Evolutionary conservation across 2,888 invertebrate species (phyloP).

Genomic region (Notocelia uddmanniana): DNA sequence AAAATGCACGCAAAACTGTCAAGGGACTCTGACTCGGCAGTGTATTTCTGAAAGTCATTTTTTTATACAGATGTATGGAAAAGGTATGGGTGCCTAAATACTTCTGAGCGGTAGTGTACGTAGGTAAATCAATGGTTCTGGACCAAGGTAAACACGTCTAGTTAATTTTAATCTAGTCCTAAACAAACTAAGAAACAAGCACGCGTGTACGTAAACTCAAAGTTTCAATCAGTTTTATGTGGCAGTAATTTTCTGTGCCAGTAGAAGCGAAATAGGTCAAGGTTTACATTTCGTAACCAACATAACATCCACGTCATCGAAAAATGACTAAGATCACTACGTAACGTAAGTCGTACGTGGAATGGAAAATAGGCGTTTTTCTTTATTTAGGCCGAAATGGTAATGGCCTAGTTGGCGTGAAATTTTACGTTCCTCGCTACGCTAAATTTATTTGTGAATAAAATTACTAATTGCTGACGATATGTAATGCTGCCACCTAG

Average conservation of each 20-base stretch:
- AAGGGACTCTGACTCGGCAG: no score
- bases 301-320: conserved; percentile 29
- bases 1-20: no score
- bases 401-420: conserved; percentile 26
- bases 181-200: conserved; percentile 24
- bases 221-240: conserved; percentile 31
- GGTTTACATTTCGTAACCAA: conserved; percentile 36
- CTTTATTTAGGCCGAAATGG: conserved; percentile 18
- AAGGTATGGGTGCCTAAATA: no score
- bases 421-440: conserved; percentile 10
- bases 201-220: conserved; percentile 15
- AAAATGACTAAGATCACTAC: conserved; percentile 23
- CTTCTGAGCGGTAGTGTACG: no score
- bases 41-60: no score
- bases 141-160: neutral
- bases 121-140: neutral
- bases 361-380: conserved; percentile 18
- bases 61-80: no score
- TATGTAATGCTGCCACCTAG: neutral
- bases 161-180: conserved; percentile 4
- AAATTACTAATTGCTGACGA: conserved; percentile 16
- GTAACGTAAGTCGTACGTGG: conserved; percentile 3
- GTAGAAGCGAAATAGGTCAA: conserved; percentile 37
- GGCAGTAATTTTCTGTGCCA: conserved; percentile 27
- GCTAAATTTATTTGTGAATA: conserved; percentile 22